Conservation (phyloP, 2,797 vertebrate species). For the Okamejei kenojei region DNA sequence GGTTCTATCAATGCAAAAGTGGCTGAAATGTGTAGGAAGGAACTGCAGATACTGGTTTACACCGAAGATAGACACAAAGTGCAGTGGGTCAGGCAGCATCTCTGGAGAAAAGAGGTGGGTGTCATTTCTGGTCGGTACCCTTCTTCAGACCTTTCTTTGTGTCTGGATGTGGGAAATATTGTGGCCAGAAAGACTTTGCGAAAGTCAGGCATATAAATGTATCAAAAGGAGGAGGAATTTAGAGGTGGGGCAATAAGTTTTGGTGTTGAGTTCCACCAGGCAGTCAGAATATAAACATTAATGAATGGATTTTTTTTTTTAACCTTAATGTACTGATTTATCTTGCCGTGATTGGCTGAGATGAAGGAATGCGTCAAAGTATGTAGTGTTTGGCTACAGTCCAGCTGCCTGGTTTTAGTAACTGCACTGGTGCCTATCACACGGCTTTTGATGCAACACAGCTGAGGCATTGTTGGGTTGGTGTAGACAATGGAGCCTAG, state of each 20-base stretch:
- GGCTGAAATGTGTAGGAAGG: too few relatives aligned
- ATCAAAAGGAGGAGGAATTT: not conserved
- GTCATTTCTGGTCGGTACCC: too few relatives aligned
- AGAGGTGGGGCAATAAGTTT: not conserved
- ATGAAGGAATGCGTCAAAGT: not conserved
- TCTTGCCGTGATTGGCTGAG: not conserved
- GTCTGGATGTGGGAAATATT: not conserved
- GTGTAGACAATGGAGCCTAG: not conserved
- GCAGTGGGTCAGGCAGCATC: too few relatives aligned
- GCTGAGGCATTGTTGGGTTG: constrained; percentile 12
- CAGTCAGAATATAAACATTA: constrained; percentile 2
- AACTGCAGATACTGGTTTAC: too few relatives aligned
- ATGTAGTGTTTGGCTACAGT: not conserved
- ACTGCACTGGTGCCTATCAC: constrained; percentile 1
- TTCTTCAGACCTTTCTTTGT: not conserved
- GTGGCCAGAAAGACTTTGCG: not conserved
- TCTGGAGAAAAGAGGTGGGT: too few relatives aligned
- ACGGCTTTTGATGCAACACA: not conserved
- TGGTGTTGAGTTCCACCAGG: not conserved
- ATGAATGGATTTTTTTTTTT: not conserved
- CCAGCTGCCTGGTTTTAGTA: not conserved
- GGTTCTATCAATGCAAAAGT: too few relatives aligned
- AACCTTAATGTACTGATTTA: not conserved
- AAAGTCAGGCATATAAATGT: not conserved
- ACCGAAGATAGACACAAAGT: too few relatives aligned